Percentiles rank a stretch among this genome's conserved stretches.
Conservation (phyloP, 2,888 invertebrate species). For the Apomyelois bistriatella region DNA sequence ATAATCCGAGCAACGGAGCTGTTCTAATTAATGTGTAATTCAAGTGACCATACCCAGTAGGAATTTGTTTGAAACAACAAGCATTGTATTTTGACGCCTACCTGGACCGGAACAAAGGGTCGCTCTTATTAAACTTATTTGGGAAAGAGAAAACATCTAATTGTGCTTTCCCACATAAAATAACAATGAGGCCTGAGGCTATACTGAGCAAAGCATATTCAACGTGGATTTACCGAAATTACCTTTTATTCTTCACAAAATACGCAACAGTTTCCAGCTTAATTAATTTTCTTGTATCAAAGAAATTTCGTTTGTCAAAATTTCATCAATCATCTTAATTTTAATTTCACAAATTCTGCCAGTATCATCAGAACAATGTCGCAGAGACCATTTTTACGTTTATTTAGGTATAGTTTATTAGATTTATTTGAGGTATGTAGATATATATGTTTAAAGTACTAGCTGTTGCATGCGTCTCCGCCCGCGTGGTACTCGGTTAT, state of each 20-base stretch:
- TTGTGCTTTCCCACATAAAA: slow-evolving; percentile 8
- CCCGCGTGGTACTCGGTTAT: too few relatives aligned
- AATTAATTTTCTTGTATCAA: slow-evolving; percentile 26
- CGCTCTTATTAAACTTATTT: slow-evolving; percentile 13
- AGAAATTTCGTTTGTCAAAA: slow-evolving; percentile 21
- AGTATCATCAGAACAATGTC: too few relatives aligned
- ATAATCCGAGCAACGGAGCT: not conserved
- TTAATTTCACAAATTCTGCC: too few relatives aligned
- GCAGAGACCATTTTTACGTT: too few relatives aligned
- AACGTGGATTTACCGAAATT: not conserved
- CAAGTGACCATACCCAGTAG: not conserved
- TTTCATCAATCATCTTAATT: too few relatives aligned
- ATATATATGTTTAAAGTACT: too few relatives aligned
- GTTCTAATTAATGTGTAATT: slow-evolving; percentile 1
- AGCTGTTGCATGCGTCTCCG: too few relatives aligned
- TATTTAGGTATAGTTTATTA: too few relatives aligned
- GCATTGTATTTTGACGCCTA: not conserved
- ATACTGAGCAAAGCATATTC: not conserved
- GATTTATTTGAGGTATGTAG: too few relatives aligned
- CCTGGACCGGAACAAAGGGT: slow-evolving; percentile 1
- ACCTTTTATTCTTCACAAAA: slow-evolving; percentile 17
- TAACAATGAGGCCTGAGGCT: slow-evolving; percentile 8
- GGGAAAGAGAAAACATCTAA: slow-evolving; percentile 9
- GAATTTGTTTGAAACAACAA: slow-evolving; percentile 11
- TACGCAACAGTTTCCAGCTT: slow-evolving; percentile 13